Evolutionary conservation across 2,797 vertebrate genomes (phyloP).

Genomic region (Xyrichtys novacula): DNA sequence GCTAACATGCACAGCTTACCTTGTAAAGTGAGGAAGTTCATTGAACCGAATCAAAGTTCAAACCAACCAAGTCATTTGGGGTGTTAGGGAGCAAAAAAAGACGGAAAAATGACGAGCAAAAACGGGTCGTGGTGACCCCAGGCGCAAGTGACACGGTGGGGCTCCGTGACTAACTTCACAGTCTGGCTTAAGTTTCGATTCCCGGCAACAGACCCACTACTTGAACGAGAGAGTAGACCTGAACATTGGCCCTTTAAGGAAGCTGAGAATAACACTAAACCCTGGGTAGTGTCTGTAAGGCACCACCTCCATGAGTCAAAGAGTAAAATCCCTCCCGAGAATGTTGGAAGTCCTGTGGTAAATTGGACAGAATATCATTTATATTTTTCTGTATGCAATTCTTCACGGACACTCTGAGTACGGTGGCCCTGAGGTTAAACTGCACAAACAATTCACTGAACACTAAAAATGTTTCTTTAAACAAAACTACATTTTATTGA

Average conservation of each 20-base stretch:
- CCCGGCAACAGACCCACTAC: neutral
- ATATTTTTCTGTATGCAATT: too few species aligned
- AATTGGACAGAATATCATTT: too few species aligned
- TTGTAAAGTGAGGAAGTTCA: slow-evolving; percentile 52
- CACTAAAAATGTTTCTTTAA: too few species aligned
- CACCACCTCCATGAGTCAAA: slow-evolving; percentile 1
- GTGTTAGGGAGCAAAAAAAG: neutral
- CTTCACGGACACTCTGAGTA: too few species aligned
- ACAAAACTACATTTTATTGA: too few species aligned
- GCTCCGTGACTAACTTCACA: neutral
- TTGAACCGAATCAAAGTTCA: slow-evolving; percentile 42
- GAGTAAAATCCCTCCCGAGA: too few species aligned
- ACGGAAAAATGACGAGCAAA: neutral
- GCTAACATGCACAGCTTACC: slow-evolving; percentile 62
- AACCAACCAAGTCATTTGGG: neutral
- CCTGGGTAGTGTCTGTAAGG: slow-evolving; percentile 7
- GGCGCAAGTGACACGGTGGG: neutral
- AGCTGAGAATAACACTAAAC: neutral
- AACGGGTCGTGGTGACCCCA: neutral
- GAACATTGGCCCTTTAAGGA: slow-evolving; percentile 20
- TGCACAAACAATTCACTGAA: too few species aligned
- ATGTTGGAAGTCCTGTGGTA: too few species aligned
- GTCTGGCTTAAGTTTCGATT: slow-evolving; percentile 73
- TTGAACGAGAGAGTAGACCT: too few species aligned
- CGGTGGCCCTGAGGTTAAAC: too few species aligned